A percentile compares a stretch with the other conserved stretches of the same genome.
These are phyloP conservation scores for Remorina albescens DNA, from an alignment of 2,797 vertebrate species.

Conservation along the genomic window DNA sequence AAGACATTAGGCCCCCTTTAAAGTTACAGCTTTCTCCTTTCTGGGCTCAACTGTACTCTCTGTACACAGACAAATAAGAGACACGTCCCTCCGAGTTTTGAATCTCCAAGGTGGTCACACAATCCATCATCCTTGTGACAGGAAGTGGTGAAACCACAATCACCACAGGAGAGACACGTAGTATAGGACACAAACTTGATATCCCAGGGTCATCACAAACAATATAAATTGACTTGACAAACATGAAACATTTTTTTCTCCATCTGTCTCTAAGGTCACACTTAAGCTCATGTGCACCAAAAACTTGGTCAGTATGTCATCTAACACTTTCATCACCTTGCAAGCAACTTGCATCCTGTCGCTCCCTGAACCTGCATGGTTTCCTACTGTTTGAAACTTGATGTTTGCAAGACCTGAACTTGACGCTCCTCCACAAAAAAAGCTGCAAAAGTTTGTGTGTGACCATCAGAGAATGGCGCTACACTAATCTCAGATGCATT, in stretches of 20 bases:
- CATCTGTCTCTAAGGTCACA: too few species aligned
- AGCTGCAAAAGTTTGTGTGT: neutral
- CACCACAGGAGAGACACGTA: neutral
- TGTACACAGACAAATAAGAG: neutral
- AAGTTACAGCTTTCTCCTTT: neutral
- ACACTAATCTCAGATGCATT: slow-evolving; percentile 27
- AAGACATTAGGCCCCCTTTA: neutral
- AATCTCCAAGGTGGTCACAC: neutral
- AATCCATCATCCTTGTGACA: neutral
- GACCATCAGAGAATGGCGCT: slow-evolving; percentile 2
- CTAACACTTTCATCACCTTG: too few species aligned
- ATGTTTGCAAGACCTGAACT: too few species aligned
- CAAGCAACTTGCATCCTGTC: too few species aligned
- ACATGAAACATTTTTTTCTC: too few species aligned
- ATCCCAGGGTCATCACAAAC: neutral
- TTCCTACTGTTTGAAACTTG: too few species aligned
- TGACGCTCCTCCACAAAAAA: too few species aligned
- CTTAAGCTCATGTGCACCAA: neutral
- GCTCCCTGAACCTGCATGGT: too few species aligned
- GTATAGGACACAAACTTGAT: too few species aligned
- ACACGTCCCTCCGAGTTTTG: neutral
- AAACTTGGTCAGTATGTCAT: too few species aligned
- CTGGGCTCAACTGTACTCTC: too few species aligned
- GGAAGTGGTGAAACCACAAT: neutral
- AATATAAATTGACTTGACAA: neutral